These are phyloP conservation scores for Aphaenogaster floridana DNA, from an alignment of 1,140 invertebrate genomes.

Conservation along the genomic window DNA sequence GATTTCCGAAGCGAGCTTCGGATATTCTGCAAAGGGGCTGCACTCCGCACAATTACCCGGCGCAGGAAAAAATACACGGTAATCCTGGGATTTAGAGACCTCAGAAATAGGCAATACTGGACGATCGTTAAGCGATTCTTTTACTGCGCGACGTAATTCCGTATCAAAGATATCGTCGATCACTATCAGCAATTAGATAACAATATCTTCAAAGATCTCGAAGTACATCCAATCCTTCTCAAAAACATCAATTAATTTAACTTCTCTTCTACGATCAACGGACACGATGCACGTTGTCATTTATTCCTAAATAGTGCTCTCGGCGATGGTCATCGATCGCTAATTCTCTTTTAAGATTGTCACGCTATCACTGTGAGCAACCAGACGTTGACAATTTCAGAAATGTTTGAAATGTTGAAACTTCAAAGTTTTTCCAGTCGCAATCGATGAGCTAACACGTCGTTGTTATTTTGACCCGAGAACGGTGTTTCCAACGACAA, in stretches of 20 bases:
- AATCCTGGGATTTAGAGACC: not conserved
- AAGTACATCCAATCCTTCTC: not conserved
- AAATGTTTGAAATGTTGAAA: not conserved
- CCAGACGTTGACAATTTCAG: not conserved
- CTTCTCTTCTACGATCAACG: not conserved
- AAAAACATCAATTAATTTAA: not conserved
- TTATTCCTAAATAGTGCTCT: not conserved
- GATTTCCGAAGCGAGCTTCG: not conserved
- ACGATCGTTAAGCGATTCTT: not conserved
- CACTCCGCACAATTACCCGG: not conserved
- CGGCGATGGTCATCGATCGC: not conserved
- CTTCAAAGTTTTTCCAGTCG: not conserved
- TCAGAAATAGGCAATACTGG: not conserved
- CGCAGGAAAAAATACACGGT: not conserved
- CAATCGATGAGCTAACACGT: not conserved
- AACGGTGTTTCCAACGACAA: not conserved
- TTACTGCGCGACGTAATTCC: not conserved
- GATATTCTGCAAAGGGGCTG: not conserved
- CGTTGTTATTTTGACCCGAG: not conserved
- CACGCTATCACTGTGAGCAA: not conserved
- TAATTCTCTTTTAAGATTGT: not conserved
- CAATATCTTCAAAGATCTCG: not conserved
- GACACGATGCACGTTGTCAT: not conserved
- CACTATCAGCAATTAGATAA: slow-evolving; percentile 32
- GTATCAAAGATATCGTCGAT: slow-evolving; percentile 1